Evolutionary conservation across 2,797 vertebrate genomes (phyloP).

Genomic region (Spinus olivaceus): DNA sequence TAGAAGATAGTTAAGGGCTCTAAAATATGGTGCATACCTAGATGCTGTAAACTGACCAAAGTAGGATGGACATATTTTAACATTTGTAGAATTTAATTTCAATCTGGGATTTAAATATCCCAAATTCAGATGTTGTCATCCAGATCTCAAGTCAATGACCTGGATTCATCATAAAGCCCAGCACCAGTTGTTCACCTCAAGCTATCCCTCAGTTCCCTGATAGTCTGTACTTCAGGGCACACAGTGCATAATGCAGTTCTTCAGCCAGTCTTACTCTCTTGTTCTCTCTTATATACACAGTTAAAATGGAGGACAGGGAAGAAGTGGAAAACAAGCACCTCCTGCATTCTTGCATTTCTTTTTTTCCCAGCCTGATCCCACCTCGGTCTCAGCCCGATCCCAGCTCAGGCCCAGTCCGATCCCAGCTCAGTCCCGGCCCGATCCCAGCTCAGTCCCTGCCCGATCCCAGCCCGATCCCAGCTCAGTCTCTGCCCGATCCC

Average conservation of each 20-base stretch:
- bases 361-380: not conserved
- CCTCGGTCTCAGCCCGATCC: too few relatives aligned
- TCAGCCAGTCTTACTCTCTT: not conserved
- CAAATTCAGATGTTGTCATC: not conserved
- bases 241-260: not conserved
- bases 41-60: not conserved
- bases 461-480: fast-evolving
- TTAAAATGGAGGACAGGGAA: not conserved
- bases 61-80: not conserved
- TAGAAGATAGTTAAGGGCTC: not conserved
- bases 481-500: fast-evolving
- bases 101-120: not conserved
- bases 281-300: not conserved
- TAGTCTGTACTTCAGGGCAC: not conserved
- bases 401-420: not conserved
- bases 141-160: not conserved
- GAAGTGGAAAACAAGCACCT: not conserved
- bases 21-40: not conserved
- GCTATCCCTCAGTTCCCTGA: not conserved
- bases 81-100: not conserved
- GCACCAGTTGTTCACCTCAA: not conserved
- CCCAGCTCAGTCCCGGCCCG: too few relatives aligned
- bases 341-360: not conserved
- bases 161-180: not conserved
- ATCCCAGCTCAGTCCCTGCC: too few relatives aligned